Evolutionary conservation across 2,797 vertebrate genomes (phyloP), one percentile per base, ranked within the genome.

Genomic region (Hypotaenidia okinawae): DNA sequence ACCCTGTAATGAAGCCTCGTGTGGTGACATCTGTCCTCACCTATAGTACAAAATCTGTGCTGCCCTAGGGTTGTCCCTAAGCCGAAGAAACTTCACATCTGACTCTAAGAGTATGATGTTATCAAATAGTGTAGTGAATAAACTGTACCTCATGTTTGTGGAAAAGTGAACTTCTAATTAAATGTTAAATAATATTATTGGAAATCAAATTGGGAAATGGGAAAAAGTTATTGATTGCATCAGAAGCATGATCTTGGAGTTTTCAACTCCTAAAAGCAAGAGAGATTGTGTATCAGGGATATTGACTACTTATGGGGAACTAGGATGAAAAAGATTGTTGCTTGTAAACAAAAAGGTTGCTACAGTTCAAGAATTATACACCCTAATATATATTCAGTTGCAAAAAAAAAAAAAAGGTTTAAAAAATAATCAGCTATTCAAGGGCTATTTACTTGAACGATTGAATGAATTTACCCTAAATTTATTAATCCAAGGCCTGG

Each of bases 401-500:
- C 24, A 4, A 82, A 70, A 82, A 81, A 39, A 67, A 41, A 19
- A 3, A 39, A 13, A 45, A 45, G 43, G 3, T 51, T 87, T 22
- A 0, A 8, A 41, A 81, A 83, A 67, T 54, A 77, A 84, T 81
- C 64, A 57, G 9, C 47, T 81, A 47, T 74, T 86, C 16, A 59
- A 78, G 35, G 21, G 33, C 8, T 64, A 64, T 84, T 43, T 93
- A 32, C 13, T 74, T 69, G 33, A 94, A 55, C 18, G 32, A 51
- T 2, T 66, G 54, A 91, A 73, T 62, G 3, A 90, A 84, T 78
- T 82, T 73, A 75, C 16, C 18, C 75, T 58, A 6, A 13, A 52
- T 96, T 79, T 80, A 70, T 61, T 77, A 59, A 62, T 81, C 41
- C 61, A 92, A 87, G 33, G 41, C 72, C 87, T 90, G 81, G 88